Conservation (phyloP, 2,113 vertebrate species). For the Pterophyllum scalare region DNA sequence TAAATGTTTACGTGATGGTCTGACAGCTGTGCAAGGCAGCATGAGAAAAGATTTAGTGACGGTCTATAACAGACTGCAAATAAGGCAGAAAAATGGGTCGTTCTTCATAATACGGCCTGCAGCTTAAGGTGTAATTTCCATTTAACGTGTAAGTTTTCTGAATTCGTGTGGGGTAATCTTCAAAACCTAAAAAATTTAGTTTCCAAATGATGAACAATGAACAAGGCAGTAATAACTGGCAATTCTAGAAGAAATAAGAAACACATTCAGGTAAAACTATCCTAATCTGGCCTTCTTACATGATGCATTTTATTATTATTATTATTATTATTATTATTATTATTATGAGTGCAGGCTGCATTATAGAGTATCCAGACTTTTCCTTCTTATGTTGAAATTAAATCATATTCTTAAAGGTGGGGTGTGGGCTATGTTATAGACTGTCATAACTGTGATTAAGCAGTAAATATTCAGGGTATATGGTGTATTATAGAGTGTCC, state of each 20-base stretch:
- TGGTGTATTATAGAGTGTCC: too few species aligned
- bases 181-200: background rate
- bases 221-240: background rate
- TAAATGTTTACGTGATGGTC: background rate
- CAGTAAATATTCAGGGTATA: too few species aligned
- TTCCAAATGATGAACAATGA: background rate
- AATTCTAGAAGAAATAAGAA: background rate
- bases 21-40: background rate
- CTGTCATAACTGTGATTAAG: background rate
- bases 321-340: too few species aligned
- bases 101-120: background rate
- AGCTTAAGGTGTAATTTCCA: background rate
- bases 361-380: background rate
- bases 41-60: background rate
- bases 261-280: too few species aligned
- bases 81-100: background rate
- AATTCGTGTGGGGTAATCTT: background rate
- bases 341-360: too few species aligned
- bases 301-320: too few species aligned
- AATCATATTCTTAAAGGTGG: background rate
- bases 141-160: background rate
- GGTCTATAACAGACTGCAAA: background rate
- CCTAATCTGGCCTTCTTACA: too few species aligned
- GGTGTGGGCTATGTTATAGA: fast-evolving
- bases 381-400: background rate